A percentile compares a stretch with the other conserved stretches of the same genome.
Evolutionary conservation across 92 coral and sea anemone species (phyloP).

Genomic region (Heteractis magnifica): DNA sequence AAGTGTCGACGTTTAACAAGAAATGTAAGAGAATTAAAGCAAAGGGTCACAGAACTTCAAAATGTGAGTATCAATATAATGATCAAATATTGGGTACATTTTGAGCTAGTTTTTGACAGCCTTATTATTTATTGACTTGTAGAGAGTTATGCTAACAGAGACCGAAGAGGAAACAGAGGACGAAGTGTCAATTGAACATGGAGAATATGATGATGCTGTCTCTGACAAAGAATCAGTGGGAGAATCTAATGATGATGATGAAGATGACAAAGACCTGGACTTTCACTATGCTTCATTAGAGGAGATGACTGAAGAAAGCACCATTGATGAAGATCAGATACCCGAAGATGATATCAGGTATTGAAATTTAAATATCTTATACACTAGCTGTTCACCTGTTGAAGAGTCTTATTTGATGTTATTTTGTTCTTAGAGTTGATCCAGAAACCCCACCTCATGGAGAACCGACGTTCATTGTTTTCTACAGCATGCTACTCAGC

Average conservation of each 20-base stretch:
- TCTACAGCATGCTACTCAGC: background rate
- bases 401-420: background rate
- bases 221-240: background rate
- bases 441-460: slow-evolving; percentile 3
- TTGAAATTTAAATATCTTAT: too few species aligned
- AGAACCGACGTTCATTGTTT: background rate
- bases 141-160: background rate
- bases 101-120: background rate
- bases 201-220: background rate
- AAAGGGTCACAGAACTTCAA: background rate
- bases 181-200: background rate
- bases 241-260: background rate
- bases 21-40: background rate
- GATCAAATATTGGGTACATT: background rate
- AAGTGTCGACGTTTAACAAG: background rate
- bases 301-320: background rate
- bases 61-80: background rate
- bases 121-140: background rate
- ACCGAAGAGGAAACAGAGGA: background rate
- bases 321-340: background rate
- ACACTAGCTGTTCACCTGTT: background rate
- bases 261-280: background rate
- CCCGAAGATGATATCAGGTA: background rate
- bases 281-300: background rate
- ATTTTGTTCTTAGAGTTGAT: background rate